phyloP scores from a whole-genome alignment of 2,888 invertebrate species.

The Adelphocoris suturalis region DNA sequence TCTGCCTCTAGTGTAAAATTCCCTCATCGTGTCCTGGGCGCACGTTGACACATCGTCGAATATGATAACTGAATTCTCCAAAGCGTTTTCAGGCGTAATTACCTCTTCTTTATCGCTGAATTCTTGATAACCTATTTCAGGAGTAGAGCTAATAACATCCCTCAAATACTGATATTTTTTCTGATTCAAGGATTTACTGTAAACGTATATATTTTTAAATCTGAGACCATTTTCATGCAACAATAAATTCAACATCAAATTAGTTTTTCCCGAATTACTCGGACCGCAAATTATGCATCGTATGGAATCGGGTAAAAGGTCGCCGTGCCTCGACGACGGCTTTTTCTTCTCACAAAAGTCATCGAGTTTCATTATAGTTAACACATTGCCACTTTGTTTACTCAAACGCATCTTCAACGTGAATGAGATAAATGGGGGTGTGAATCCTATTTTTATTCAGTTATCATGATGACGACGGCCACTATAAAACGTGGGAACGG shows the following conservation, averaged over 20 bases:
- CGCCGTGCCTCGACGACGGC: background rate
- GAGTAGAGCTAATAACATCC: constrained; percentile 75
- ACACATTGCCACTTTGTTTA: constrained; percentile 6
- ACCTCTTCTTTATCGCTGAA: constrained; percentile 75
- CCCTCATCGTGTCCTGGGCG: constrained; percentile 76
- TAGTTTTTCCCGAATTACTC: constrained; percentile 78
- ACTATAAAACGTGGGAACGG: background rate
- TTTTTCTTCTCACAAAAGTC: background rate
- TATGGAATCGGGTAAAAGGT: background rate
- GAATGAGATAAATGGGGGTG: constrained; percentile 73
- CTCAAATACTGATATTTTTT: constrained; percentile 77
- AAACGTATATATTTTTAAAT: constrained; percentile 78
- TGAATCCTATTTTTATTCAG: background rate
- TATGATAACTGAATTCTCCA: constrained; percentile 77
- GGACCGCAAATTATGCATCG: constrained; percentile 75
- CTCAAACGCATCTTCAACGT: constrained; percentile 14
- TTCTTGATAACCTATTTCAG: constrained; percentile 75
- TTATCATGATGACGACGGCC: background rate
- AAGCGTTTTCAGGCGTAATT: constrained; percentile 75
- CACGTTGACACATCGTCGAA: constrained; percentile 78
- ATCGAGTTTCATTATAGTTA: constrained; percentile 4
- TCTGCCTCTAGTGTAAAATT: constrained; percentile 77
- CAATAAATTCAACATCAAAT: constrained; percentile 77
- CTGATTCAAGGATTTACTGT: constrained; percentile 77
- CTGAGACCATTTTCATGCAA: constrained; percentile 77